These are phyloP conservation scores for Idaea dimidiata DNA, from an alignment of 2,888 invertebrate genomes.

Conservation along the genomic window DNA sequence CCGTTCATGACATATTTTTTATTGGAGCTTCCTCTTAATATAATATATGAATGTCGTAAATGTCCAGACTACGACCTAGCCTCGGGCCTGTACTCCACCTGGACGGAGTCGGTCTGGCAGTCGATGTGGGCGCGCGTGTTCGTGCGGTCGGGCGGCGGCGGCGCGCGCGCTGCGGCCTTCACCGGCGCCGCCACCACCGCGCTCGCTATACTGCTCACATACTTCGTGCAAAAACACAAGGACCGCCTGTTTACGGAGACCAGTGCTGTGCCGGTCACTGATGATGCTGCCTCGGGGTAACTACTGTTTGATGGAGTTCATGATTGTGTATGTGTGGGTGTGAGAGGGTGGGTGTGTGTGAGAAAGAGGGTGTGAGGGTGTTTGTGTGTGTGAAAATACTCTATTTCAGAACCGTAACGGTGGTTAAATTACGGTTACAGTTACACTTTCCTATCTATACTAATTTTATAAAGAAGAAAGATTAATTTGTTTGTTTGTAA, in stretches of 20 bases:
- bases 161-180: slow-evolving; percentile 51
- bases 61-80: slow-evolving; percentile 87
- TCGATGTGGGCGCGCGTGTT: slow-evolving; percentile 88
- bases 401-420: too few relatives aligned
- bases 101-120: slow-evolving; percentile 94
- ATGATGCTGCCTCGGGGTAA: slow-evolving; percentile 51
- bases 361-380: too few relatives aligned
- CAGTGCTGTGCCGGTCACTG: slow-evolving; percentile 28
- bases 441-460: too few relatives aligned
- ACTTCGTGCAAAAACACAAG: slow-evolving; percentile 52
- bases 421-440: too few relatives aligned
- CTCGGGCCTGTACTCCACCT: slow-evolving; percentile 89
- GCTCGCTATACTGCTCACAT: slow-evolving; percentile 51
- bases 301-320: slow-evolving; percentile 5
- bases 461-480: too few relatives aligned
- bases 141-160: slow-evolving; percentile 83
- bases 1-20: too few relatives aligned
- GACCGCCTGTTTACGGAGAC: slow-evolving; percentile 41
- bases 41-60: too few relatives aligned
- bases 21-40: too few relatives aligned
- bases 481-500: too few relatives aligned
- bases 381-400: too few relatives aligned
- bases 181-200: slow-evolving; percentile 46
- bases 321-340: slow-evolving; percentile 87
- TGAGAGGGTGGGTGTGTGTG: slow-evolving; percentile 86